A percentile compares a stretch with the other conserved stretches of the same genome.
Conservation (phyloP, 2,113 vertebrate species). For the Chaetodon auriga region DNA sequence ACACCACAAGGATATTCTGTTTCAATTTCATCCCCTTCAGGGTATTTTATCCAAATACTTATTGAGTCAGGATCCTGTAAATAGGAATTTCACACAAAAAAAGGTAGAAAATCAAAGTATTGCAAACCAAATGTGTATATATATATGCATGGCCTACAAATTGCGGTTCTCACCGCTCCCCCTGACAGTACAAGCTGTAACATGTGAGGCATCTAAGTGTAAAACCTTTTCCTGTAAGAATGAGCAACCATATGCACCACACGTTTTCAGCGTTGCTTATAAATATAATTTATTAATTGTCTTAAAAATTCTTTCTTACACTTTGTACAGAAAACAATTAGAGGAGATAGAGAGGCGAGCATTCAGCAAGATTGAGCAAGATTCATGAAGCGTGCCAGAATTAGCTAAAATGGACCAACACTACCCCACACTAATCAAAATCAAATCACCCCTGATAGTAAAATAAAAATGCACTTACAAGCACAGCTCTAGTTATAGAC, state of each 20-base stretch:
- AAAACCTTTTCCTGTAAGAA: constrained; percentile 29
- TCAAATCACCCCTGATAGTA: constrained; percentile 77
- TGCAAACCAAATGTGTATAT: not conserved
- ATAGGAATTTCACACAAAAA: constrained; percentile 27
- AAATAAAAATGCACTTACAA: constrained; percentile 84
- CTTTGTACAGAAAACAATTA: constrained; percentile 93
- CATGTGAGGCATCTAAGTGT: not conserved
- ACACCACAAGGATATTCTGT: constrained; percentile 42
- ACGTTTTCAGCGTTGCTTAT: constrained; percentile 90
- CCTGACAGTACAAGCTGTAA: not conserved
- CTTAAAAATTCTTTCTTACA: constrained; percentile 99
- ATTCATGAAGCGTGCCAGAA: constrained; percentile 87
- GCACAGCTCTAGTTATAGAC: constrained; percentile 84
- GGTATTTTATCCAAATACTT: constrained; percentile 8
- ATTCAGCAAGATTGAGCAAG: constrained; percentile 87
- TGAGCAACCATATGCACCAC: constrained; percentile 33
- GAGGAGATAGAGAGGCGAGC: constrained; percentile 89
- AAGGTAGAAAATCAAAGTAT: not conserved
- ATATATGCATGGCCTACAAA: constrained; percentile 8
- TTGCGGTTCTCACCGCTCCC: not conserved
- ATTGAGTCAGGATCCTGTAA: constrained; percentile 15
- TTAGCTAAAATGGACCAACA: constrained; percentile 85
- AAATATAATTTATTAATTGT: constrained; percentile 99
- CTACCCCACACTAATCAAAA: constrained; percentile 82
- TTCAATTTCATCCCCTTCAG: constrained; percentile 35